Base-by-base conservation (phyloP, 2,888 invertebrate genomes). In the Agrochola circellaris region DNA sequence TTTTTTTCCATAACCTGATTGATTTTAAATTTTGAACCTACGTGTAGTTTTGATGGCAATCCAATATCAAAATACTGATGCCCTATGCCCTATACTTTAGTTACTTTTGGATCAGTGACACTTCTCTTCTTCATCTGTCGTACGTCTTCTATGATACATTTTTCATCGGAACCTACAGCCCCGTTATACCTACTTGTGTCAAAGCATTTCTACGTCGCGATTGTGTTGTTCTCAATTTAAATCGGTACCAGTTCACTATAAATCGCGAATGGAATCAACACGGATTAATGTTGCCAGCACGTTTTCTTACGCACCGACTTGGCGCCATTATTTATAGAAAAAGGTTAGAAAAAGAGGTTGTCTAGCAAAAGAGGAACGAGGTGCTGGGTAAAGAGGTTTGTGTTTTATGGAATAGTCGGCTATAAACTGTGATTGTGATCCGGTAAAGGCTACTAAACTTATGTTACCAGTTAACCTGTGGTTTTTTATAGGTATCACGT, bases 161-260 rank as follows among this genome's bases (percentile, higher is more conserved):
- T 89, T 89, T 90, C 90, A 81, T 54, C 67, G 80, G 77, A 84
- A 73, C 77, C 84, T 81, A 81, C 79, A 62, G 60, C 71, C 73
- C 89, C 89, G 89, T 84, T 86, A 89, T 66, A 86, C 89, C 82
- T 81, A 84, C 77, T 89, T 89, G 75, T 81, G 84, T 88, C 84
- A 80, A 85, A 82, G 84, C 80, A 82, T 88, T 88, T 84, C 88
- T 83, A 80, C 82, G 81, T 66, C 51, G 64, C 77, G 75, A 83
- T 82, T 77, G 87, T 77, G 81, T 73, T 88, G 88, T 62, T 79
- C 88, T 77, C 81, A 75, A 86, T 88, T 81, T 84, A 83, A 89
- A 86, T 89, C 74, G 81, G 61, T 79, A 78, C 84, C 70, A 64
- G 86, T 85, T 86, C 65, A 58, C 74, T 78, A 60, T 85, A 73